Conservation (phyloP, 2,888 invertebrate species). For the Hesperia comma region DNA sequence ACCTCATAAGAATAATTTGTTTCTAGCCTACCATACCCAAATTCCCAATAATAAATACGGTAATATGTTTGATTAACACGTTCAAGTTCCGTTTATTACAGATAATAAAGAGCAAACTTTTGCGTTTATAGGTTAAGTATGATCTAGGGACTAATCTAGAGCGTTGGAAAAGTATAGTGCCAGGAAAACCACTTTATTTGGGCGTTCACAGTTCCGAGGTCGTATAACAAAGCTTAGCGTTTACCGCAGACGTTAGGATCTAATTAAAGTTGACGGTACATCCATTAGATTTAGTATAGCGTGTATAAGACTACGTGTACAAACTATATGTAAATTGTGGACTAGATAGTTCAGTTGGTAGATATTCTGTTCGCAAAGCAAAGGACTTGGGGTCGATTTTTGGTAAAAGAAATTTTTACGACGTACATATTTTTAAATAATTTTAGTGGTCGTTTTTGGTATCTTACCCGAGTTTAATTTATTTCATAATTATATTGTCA, state of each 20-base stretch:
- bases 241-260: not conserved
- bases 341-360: no score
- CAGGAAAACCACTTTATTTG: slow-evolving; percentile 9
- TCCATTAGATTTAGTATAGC: no score
- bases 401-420: no score
- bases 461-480: no score
- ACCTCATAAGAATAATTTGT: not conserved
- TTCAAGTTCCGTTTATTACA: not conserved
- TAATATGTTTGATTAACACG: not conserved
- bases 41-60: not conserved
- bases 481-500: no score
- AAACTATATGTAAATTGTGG: no score
- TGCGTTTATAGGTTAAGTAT: slow-evolving; percentile 9
- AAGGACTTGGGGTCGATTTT: no score
- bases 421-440: no score
- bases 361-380: no score
- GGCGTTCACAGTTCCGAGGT: slow-evolving; percentile 11
- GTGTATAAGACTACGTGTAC: no score
- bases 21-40: not conserved
- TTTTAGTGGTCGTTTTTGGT: no score
- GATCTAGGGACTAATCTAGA: slow-evolving; percentile 17
- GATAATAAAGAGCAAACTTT: not conserved
- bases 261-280: slow-evolving; percentile 2
- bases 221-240: slow-evolving; percentile 16
- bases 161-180: slow-evolving; percentile 10